Conservation (phyloP, 2,113 vertebrate genomes). For the Neomonachus schauinslandi region DNA sequence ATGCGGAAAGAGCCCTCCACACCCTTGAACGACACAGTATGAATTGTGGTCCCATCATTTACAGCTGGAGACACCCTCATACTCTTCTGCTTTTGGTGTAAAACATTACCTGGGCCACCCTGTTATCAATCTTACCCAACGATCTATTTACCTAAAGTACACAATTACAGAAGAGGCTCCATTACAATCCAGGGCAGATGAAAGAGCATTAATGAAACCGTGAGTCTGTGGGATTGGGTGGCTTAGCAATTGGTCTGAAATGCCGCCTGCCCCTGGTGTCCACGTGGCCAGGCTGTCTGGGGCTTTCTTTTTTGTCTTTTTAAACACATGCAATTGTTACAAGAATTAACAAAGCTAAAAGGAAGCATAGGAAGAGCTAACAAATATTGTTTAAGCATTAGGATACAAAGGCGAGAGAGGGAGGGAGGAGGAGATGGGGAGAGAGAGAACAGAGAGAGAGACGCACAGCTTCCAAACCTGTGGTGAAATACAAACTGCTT, state of each 20-base stretch:
- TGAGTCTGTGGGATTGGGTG: neutral
- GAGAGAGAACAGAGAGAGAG: neutral
- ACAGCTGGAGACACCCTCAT: conserved; percentile 55
- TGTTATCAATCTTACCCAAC: conserved; percentile 78
- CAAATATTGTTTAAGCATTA: conserved; percentile 44
- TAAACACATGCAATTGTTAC: conserved; percentile 63
- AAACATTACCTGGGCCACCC: conserved; percentile 71
- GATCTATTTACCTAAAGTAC: conserved; percentile 75
- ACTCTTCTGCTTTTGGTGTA: conserved; percentile 63
- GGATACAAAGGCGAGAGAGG: neutral
- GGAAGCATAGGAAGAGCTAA: conserved; percentile 50
- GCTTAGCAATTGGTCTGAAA: conserved; percentile 65
- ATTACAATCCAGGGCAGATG: conserved; percentile 39
- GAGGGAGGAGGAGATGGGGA: fast-evolving
- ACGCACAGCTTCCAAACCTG: conserved; percentile 46
- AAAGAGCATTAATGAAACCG: conserved; percentile 39
- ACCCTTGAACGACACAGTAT: conserved; percentile 57
- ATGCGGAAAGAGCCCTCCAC: conserved; percentile 61
- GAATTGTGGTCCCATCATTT: conserved; percentile 66
- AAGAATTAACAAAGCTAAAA: conserved; percentile 69
- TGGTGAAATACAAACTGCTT: conserved; percentile 64
- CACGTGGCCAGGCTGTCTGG: conserved; percentile 35
- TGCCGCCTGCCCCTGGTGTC: conserved; percentile 28
- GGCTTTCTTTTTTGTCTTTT: conserved; percentile 48
- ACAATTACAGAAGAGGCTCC: conserved; percentile 68